Base-by-base conservation (phyloP, 2,797 vertebrate species). In the Holocentrus rufus region DNA sequence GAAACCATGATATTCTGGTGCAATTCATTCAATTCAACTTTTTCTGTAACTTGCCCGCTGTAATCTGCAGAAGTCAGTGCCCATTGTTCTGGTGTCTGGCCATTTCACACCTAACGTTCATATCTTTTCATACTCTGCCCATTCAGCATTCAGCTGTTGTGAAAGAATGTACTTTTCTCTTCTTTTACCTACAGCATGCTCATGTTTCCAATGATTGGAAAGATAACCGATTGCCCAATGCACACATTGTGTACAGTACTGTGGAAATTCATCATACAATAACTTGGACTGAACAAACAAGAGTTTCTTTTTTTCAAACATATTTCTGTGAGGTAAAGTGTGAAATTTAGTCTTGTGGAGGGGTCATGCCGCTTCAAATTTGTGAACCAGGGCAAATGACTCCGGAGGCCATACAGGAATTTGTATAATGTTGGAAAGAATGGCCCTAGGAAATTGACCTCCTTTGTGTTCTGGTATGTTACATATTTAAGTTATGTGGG, bases 141-240 rank as follows among this genome's bases (percentile, higher is more conserved):
- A 59, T 76, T 80, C 68, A 68, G 77, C 72, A 59, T 76, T 80
- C 68, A 68, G 77, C 72, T 69, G 70, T 34, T 82, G 77, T 77
- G 66, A 73, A 84, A 69, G 75, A 89, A 84, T 74, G 77, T 55
- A 14, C 3, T 27, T 13, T 50, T 74, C 42, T n/a, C 34, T 68
- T 59, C n/a, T 47, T 47, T 46, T 46, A 52, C 52, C 72, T 76
- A n/a, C n/a, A n/a, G n/a, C n/a, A 23, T 68, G 11, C 22, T 67
- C 39, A 57, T 36, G 58, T 58, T 78, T 39, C 55, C 52, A 74
- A 25, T 14, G 46, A 61, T 7, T 69, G 56, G 46, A 62, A 57
- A 54, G 36, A 70, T 47, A 47, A 58, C 44, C 13, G 49, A 72
- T 82, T 75, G 50, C 67, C 50, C 25, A 69, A 79, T 15, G 0